Evolutionary conservation across 2,888 invertebrate species (phyloP).

Genomic region (Allygus modestus): DNA sequence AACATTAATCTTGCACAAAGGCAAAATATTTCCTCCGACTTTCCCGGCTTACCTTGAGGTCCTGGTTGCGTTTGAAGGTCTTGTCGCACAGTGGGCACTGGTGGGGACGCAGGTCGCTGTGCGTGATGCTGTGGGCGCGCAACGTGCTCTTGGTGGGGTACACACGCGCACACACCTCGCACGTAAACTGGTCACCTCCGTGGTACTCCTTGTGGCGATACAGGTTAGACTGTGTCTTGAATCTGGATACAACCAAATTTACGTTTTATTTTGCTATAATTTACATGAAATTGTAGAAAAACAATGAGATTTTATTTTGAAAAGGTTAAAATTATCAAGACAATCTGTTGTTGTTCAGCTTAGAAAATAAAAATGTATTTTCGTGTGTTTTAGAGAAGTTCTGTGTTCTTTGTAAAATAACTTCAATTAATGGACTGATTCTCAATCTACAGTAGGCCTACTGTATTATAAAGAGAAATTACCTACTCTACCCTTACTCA

Average conservation of each 20-base stretch:
- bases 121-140: constrained; percentile 83
- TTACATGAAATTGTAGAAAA: not conserved
- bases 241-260: constrained; percentile 76
- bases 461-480: too few species aligned
- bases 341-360: too few species aligned
- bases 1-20: too few species aligned
- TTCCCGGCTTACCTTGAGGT: constrained; percentile 84
- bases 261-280: not conserved
- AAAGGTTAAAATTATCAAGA: too few species aligned
- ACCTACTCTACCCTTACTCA: too few species aligned
- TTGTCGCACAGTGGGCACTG: constrained; percentile 84
- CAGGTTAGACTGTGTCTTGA: constrained; percentile 82
- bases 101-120: constrained; percentile 83
- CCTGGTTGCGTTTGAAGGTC: constrained; percentile 85
- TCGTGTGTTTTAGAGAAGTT: too few species aligned
- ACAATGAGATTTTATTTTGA: too few species aligned
- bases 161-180: constrained; percentile 83
- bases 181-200: constrained; percentile 77
- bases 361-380: too few species aligned
- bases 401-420: too few species aligned
- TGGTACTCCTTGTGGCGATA: constrained; percentile 81
- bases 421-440: too few species aligned
- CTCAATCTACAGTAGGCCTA: too few species aligned
- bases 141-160: constrained; percentile 84
- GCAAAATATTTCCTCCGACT: too few species aligned